Base-by-base conservation (phyloP, 2,797 vertebrate species). In the Clamator glandarius region DNA sequence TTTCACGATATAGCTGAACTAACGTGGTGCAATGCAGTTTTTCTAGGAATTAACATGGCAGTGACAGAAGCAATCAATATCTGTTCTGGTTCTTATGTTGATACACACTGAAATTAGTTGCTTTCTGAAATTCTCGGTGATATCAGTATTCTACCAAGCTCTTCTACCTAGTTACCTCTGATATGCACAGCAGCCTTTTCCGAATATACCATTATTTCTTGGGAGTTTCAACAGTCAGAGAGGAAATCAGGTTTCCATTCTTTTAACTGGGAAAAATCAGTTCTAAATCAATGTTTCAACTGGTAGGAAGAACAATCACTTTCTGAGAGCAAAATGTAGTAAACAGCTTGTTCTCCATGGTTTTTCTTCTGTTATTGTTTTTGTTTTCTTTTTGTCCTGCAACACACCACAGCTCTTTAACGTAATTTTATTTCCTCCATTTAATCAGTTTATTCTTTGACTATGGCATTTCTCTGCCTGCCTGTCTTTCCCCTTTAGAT, bases 391-490 rank as follows among this genome's bases (percentile, higher is more conserved):
- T 90, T 69, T 86, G 48, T 84, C 51, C 54, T 92, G 91, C 70
- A 84, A 92, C 74, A 87, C 10, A 93, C 96, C 80, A 87, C 41
- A 81, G 42, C 15, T 54, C 39, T 88, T 83, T 92, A 96, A 89
- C 84, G 9, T 39, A 89, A 91, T 95, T 90, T 75, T 62, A 10
- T 63, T 89, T 72, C 55, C 54, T 85, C 68, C 11, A 31, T 91
- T 96, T 94, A 95, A 95, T 95, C 76, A 76, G 51, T 81, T 90
- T 95, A 96, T 95, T 33, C 35, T 84, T 59, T 93, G 86, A 68
- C 73, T 87, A 88, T 51, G 74, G 55, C 26, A 88, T 91, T 90
- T 90, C 17, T 86, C 69, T 91, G 69, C 79, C 55, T 89, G 42
- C 24, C 29, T 69, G 51, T 51, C 62, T 91, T 87, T 85, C 78